Conservation (phyloP, 2,113 vertebrate genomes). For the Colinus virginianus region DNA sequence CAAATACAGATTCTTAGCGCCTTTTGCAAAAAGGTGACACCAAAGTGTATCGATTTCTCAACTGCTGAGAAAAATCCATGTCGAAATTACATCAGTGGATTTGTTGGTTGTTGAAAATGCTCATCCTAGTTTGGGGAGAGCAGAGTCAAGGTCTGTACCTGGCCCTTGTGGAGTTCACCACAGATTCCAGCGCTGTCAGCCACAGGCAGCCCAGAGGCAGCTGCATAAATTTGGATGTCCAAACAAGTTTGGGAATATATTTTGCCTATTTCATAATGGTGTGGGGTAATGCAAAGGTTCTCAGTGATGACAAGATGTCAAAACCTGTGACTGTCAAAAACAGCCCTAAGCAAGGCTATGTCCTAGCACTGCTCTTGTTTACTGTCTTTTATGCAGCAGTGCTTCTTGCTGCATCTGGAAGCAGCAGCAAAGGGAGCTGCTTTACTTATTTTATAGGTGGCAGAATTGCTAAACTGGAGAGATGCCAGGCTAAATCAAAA, state of each 20-base stretch:
- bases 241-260: background rate
- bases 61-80: background rate
- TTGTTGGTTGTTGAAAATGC: background rate
- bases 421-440: background rate
- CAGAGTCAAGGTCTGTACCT: background rate
- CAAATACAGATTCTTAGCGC: background rate
- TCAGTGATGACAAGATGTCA: background rate
- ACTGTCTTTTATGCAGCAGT: background rate
- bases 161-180: background rate
- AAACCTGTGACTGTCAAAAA: slow-evolving; percentile 35
- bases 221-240: background rate
- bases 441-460: slow-evolving; percentile 27
- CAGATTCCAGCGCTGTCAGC: background rate
- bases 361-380: background rate
- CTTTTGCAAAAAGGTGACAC: background rate
- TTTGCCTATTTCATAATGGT: background rate
- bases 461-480: slow-evolving; percentile 36
- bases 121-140: background rate
- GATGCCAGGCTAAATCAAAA: background rate
- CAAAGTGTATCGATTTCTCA: background rate
- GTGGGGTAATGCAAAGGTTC: background rate
- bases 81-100: background rate
- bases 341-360: background rate
- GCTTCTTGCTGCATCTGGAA: background rate
- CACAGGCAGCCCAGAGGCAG: background rate